Conservation (phyloP, 2,888 invertebrate genomes). For the Sinotaia quadrata region DNA sequence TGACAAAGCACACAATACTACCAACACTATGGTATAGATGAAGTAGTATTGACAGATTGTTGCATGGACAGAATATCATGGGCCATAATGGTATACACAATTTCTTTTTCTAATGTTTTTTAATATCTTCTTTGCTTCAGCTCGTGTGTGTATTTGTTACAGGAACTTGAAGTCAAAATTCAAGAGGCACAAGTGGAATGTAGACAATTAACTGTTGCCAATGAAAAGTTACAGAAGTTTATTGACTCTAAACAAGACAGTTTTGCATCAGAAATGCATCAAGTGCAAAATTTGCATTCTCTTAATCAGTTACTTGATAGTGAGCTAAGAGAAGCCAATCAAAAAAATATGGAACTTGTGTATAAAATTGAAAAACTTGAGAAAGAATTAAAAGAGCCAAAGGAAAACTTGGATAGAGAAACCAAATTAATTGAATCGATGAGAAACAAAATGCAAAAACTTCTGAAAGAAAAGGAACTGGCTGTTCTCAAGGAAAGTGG, state of each 20-base stretch:
- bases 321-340: conserved; percentile 51
- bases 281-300: conserved; percentile 41
- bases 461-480: conserved; percentile 52
- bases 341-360: conserved; percentile 58
- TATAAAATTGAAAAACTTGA: conserved; percentile 48
- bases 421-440: conserved; percentile 51
- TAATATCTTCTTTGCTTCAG: too few relatives aligned
- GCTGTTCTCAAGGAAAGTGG: conserved; percentile 52
- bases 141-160: too few relatives aligned
- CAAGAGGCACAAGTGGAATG: conserved; percentile 42
- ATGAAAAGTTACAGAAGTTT: conserved; percentile 41
- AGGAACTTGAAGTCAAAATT: conserved; percentile 41
- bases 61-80: too few relatives aligned
- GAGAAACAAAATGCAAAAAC: conserved; percentile 50
- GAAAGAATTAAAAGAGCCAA: too few relatives aligned
- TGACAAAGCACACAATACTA: too few relatives aligned
- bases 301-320: conserved; percentile 50
- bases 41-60: too few relatives aligned
- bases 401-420: too few relatives aligned
- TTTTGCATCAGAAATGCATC: conserved; percentile 47
- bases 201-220: conserved; percentile 43
- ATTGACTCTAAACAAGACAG: too few relatives aligned
- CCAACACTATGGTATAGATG: too few relatives aligned
- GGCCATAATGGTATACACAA: too few relatives aligned
- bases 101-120: too few relatives aligned